These are phyloP conservation scores for Anaspis maculata DNA, from an alignment of 2,888 invertebrate genomes.

Conservation along the genomic window DNA sequence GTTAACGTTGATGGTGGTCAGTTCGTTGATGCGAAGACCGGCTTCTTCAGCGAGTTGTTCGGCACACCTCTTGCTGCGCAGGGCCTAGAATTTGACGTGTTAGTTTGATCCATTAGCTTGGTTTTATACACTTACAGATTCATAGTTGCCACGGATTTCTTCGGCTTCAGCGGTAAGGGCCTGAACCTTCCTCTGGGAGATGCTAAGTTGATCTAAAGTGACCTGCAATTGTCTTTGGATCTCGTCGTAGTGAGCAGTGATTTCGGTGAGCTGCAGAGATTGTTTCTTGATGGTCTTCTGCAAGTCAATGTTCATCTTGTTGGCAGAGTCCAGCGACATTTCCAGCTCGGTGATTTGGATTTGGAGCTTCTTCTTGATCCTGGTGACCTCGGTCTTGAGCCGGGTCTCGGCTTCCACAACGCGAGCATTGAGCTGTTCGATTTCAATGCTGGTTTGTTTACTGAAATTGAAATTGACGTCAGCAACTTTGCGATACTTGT, in stretches of 20 bases:
- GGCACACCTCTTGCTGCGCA: conserved; percentile 83
- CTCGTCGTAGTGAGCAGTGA: conserved; percentile 94
- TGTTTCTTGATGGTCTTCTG: conserved; percentile 98
- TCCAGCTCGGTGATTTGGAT: conserved; percentile 96
- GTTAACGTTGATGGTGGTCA: conserved; percentile 92
- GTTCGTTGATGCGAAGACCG: conserved; percentile 84
- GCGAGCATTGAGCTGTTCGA: conserved; percentile 90
- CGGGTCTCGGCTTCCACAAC: conserved; percentile 94
- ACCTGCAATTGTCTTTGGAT: conserved; percentile 92
- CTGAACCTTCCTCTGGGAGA: conserved; percentile 84
- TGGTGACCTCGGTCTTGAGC: conserved; percentile 89
- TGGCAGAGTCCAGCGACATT: conserved; percentile 93
- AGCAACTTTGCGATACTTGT: conserved; percentile 1
- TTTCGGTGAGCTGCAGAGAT: conserved; percentile 81
- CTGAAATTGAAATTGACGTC: conserved; percentile 44
- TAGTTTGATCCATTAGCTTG: background rate
- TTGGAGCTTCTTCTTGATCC: conserved; percentile 99
- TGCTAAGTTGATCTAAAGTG: conserved; percentile 86
- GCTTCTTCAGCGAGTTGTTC: conserved; percentile 90
- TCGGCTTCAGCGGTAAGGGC: conserved; percentile 91
- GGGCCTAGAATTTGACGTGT: conserved; percentile 52
- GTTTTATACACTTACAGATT: conserved; percentile 50
- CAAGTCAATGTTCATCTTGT: conserved; percentile 95
- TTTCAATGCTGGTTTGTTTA: conserved; percentile 96
- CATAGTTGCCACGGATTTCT: conserved; percentile 87